phyloP scores from a whole-genome alignment of 2,888 invertebrate genomes.

The Acanthopleura granulata region DNA sequence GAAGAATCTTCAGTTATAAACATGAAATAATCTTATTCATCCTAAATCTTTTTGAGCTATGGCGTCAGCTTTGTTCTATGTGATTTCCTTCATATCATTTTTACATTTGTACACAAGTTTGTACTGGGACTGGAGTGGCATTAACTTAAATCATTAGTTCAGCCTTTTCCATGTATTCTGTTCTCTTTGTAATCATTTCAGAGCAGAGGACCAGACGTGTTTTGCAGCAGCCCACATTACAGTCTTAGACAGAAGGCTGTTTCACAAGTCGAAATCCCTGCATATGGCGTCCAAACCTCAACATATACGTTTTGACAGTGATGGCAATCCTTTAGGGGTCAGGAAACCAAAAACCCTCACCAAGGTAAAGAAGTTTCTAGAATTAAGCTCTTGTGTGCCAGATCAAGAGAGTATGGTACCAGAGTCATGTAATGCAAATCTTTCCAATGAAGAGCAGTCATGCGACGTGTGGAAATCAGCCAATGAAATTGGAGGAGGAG shows the following conservation, averaged over 20 bases:
- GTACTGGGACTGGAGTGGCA: too few species aligned
- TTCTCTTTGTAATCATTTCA: not conserved
- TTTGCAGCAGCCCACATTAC: not conserved
- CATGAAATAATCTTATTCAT: too few species aligned
- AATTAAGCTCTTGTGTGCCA: not conserved
- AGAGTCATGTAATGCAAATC: not conserved
- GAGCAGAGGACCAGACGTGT: not conserved
- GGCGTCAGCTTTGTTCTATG: too few species aligned
- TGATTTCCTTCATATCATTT: too few species aligned
- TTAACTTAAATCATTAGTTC: too few species aligned
- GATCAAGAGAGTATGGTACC: not conserved
- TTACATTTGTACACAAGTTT: too few species aligned
- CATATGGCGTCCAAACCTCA: constrained; percentile 18
- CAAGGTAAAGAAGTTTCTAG: constrained; percentile 49
- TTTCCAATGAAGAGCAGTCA: not conserved
- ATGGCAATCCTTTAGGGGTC: constrained; percentile 38
- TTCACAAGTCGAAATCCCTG: constrained; percentile 18
- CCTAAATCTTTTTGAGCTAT: too few species aligned
- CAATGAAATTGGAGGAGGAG: not conserved
- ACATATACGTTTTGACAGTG: constrained; percentile 55
- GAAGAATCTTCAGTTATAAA: too few species aligned
- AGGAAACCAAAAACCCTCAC: constrained; percentile 40
- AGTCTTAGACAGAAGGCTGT: not conserved
- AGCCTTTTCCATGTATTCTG: too few species aligned
- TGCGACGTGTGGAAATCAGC: not conserved